phyloP scores from a whole-genome alignment of 2,797 vertebrate genomes.

The Fistularia tabacaria region DNA sequence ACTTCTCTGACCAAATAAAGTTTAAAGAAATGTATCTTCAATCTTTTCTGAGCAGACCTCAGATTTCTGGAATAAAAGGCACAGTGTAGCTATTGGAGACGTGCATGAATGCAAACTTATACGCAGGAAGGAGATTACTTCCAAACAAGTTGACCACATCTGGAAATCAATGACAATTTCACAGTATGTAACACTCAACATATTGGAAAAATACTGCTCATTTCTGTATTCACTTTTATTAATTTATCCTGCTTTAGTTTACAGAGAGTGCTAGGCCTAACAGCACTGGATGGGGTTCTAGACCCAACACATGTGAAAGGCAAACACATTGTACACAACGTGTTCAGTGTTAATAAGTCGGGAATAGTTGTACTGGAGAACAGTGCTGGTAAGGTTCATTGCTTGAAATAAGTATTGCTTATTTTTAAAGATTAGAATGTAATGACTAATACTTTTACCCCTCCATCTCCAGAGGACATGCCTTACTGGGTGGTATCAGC shows the following conservation, averaged over 20 bases:
- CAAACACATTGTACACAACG: conserved; percentile 88
- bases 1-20: no score
- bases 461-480: conserved; percentile 74
- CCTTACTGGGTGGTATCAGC: conserved; percentile 95
- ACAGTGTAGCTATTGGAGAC: conserved; percentile 94
- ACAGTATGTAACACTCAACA: conserved; percentile 49
- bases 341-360: conserved; percentile 86
- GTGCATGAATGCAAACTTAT: conserved; percentile 85
- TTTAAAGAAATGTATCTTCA: no score
- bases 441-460: not conserved
- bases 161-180: conserved; percentile 86
- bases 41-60: conserved; percentile 44
- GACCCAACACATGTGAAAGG: conserved; percentile 78
- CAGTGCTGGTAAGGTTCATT: conserved; percentile 75
- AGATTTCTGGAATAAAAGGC: conserved; percentile 90
- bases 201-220: not conserved
- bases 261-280: conserved; percentile 85
- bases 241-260: conserved; percentile 56
- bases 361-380: conserved; percentile 87
- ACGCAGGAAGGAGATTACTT: conserved; percentile 79
- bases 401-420: not conserved
- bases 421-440: not conserved
- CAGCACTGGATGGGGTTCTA: conserved; percentile 85
- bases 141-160: conserved; percentile 84
- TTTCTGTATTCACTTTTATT: not conserved